Evolutionary conservation across 2,888 invertebrate genomes (phyloP), one percentile per base, ranked within the genome.

Genomic region (Rotaria socialis): DNA sequence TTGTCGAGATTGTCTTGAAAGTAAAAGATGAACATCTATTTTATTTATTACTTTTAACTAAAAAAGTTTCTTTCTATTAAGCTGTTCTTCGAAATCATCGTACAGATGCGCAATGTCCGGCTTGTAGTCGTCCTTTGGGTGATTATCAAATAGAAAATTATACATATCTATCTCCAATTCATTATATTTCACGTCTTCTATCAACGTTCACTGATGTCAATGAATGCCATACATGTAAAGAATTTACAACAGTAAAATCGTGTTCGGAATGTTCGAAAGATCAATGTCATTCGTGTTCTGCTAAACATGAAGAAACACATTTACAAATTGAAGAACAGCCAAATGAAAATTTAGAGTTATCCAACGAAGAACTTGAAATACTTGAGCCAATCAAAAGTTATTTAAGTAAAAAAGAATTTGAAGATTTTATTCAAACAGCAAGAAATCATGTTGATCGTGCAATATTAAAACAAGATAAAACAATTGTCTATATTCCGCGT

Each of bases 61-160:
- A 47, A 24, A 4, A 14, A 11, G 47, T 2, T 6, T 80, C 2
- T 47, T 47, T 47, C 8, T n/a, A 47, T 47, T 43, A 24, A 80
- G 80, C n/a, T 80, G n/a, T 80, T 47, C 80, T 80, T 47, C 80
- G n/a, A 43, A 80, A 80, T 47, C 80, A 80, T 80, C 47, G 24
- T 47, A 80, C 43, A 47, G 0, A 80, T 14, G 24, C 47, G 10
- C n/a, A 11, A 10, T 80, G 80, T 47, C 47, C 80, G 47, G n/a
- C 43, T 1, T 80, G 80, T 80, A 2, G 35, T 8, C 22, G 24
- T 47, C 5, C 80, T 47, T 14, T 80, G n/a, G 80, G n/a, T 3
- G 47, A 80, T n/a, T 80, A 80, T 80, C 22, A n/a, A 24, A 80
- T 80, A 11, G 80, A 80, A 80, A 80, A 47, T n/a, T 80, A 80